phyloP scores from a whole-genome alignment of 2,113 vertebrate genomes.

The Amphilophus citrinellus region DNA sequence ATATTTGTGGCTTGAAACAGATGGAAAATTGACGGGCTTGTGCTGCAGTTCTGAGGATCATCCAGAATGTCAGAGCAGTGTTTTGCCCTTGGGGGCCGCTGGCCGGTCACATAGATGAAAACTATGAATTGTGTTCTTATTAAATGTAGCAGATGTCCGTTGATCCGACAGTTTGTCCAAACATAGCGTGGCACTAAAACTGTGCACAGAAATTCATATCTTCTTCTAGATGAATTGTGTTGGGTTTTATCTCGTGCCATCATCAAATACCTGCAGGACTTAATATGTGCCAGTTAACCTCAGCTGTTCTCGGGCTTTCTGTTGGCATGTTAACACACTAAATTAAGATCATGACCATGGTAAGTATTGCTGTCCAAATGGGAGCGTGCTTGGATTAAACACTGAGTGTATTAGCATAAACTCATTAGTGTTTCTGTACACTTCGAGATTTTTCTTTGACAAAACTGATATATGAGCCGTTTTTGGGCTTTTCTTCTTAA shows the following conservation, averaged over 20 bases:
- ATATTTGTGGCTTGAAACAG: background rate
- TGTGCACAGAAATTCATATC: background rate
- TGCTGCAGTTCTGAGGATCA: background rate
- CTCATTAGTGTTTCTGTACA: background rate
- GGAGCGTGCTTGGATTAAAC: background rate
- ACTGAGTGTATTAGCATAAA: background rate
- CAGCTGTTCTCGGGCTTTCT: background rate
- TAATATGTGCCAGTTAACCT: background rate
- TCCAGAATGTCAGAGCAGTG: background rate
- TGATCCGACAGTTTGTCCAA: background rate
- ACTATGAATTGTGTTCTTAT: background rate
- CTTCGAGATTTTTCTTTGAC: slow-evolving; percentile 1
- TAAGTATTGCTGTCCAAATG: background rate
- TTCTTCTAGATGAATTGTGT: no score
- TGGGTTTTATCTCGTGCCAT: background rate
- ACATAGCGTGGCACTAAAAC: background rate
- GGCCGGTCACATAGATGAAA: background rate
- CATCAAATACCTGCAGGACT: background rate
- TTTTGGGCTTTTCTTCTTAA: background rate
- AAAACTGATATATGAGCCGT: background rate
- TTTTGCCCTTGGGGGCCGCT: background rate
- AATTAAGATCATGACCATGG: background rate
- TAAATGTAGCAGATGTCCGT: background rate
- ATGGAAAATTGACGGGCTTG: background rate
- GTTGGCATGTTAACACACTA: background rate